Percentiles rank a stretch among this genome's conserved stretches.
phyloP scores from a whole-genome alignment of 2,888 invertebrate species.

The Plagodis pulveraria region DNA sequence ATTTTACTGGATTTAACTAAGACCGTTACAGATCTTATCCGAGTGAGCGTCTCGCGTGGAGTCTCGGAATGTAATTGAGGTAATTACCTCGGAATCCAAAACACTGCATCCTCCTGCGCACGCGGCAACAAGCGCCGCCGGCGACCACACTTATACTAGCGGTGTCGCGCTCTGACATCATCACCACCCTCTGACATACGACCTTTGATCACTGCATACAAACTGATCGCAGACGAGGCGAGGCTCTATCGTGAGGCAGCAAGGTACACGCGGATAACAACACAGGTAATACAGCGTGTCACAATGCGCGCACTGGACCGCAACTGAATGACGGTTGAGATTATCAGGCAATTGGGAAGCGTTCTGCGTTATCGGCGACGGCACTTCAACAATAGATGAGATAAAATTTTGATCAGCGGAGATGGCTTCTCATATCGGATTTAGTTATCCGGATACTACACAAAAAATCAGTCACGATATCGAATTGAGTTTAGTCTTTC shows the following conservation, averaged over 20 bases:
- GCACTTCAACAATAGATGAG: conserved; percentile 56
- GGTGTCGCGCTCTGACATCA: conserved; percentile 75
- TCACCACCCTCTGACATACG: conserved; percentile 62
- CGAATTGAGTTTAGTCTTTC: no score
- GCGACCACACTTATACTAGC: conserved; percentile 66
- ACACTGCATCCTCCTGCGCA: conserved; percentile 80
- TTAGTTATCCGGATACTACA: neutral
- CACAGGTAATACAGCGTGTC: conserved; percentile 27
- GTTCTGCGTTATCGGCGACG: conserved; percentile 57
- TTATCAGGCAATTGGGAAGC: conserved; percentile 51
- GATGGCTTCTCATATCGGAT: conserved; percentile 51
- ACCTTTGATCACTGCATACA: conserved; percentile 54
- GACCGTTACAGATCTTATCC: conserved; percentile 5
- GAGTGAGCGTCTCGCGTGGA: conserved; percentile 27
- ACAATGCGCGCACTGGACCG: conserved; percentile 60
- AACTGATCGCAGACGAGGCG: conserved; percentile 35
- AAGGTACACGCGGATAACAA: conserved; percentile 45
- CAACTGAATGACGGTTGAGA: conserved; percentile 52
- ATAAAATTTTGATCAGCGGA: conserved; percentile 62
- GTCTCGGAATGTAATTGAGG: conserved; percentile 41
- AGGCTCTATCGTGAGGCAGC: conserved; percentile 47
- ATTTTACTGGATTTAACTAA: conserved; percentile 6
- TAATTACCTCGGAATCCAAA: conserved; percentile 78
- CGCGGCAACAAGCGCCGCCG: conserved; percentile 72
- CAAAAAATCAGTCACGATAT: no score